phyloP scores from a whole-genome alignment of 2,113 vertebrate species.

The Bos indicus region DNA sequence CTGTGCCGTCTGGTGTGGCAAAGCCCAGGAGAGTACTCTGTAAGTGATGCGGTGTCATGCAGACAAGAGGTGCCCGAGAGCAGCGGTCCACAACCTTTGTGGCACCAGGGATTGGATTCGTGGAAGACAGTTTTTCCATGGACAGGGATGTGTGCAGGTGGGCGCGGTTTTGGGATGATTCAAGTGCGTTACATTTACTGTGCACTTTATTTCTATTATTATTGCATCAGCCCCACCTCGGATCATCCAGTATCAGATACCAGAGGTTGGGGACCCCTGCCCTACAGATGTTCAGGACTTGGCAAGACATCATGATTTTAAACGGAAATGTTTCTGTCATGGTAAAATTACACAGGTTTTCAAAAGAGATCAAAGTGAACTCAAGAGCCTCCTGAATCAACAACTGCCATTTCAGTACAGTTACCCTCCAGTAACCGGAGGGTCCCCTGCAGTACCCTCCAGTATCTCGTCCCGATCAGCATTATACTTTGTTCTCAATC shows the following conservation, averaged over 20 bases:
- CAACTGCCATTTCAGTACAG: neutral
- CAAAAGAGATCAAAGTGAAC: neutral
- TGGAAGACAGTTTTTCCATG: neutral
- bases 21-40: neutral
- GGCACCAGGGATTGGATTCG: neutral
- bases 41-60: neutral
- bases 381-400: neutral
- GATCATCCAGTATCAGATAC: neutral
- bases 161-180: neutral
- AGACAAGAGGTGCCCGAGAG: neutral
- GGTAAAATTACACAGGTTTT: neutral
- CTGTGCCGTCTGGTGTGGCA: accelerated
- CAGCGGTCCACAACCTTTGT: neutral
- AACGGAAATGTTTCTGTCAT: neutral
- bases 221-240: neutral
- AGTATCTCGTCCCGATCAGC: neutral
- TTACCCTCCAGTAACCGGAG: neutral
- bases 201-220: neutral
- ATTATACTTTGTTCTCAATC: neutral
- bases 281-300: neutral
- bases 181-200: neutral
- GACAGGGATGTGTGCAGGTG: neutral
- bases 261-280: neutral
- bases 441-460: neutral
- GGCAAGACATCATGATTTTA: neutral